phyloP scores from a whole-genome alignment of 2,888 invertebrate species.

The Drosophila greeni region DNA sequence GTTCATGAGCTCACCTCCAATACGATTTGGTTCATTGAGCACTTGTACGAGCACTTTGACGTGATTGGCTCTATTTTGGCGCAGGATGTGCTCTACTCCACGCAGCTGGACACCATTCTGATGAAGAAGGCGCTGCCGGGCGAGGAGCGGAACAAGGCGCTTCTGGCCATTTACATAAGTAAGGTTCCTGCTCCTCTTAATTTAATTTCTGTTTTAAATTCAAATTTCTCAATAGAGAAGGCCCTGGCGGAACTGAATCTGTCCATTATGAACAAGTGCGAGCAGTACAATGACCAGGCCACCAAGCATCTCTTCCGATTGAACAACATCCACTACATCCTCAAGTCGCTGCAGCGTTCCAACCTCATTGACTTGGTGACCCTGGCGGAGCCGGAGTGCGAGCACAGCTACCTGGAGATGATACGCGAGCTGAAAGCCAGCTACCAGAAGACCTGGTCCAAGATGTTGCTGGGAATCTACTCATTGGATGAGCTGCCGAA shows the following conservation, averaged over 20 bases:
- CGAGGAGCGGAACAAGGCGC: slow-evolving; percentile 82
- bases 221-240: slow-evolving; percentile 82
- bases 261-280: slow-evolving; percentile 93
- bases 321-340: slow-evolving; percentile 96
- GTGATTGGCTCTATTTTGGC: slow-evolving; percentile 84
- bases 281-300: slow-evolving; percentile 91
- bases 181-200: slow-evolving; percentile 64
- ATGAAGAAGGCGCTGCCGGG: slow-evolving; percentile 79
- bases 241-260: slow-evolving; percentile 93
- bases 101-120: slow-evolving; percentile 80
- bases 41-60: slow-evolving; percentile 87
- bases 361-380: slow-evolving; percentile 89
- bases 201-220: background rate
- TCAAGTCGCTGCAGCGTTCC: slow-evolving; percentile 93
- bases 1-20: slow-evolving; percentile 98
- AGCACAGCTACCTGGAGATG: slow-evolving; percentile 91
- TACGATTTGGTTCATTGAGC: slow-evolving; percentile 94
- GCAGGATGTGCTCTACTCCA: slow-evolving; percentile 81
- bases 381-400: slow-evolving; percentile 91
- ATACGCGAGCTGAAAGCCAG: slow-evolving; percentile 87
- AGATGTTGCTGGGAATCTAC: slow-evolving; percentile 86
- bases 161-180: slow-evolving; percentile 91
- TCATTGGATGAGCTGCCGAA: slow-evolving; percentile 85
- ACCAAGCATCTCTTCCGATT: slow-evolving; percentile 93
- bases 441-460: slow-evolving; percentile 86